These are phyloP conservation scores for Gisinianus flammeolus DNA, from an alignment of 2,888 invertebrate genomes.

Conservation along the genomic window DNA sequence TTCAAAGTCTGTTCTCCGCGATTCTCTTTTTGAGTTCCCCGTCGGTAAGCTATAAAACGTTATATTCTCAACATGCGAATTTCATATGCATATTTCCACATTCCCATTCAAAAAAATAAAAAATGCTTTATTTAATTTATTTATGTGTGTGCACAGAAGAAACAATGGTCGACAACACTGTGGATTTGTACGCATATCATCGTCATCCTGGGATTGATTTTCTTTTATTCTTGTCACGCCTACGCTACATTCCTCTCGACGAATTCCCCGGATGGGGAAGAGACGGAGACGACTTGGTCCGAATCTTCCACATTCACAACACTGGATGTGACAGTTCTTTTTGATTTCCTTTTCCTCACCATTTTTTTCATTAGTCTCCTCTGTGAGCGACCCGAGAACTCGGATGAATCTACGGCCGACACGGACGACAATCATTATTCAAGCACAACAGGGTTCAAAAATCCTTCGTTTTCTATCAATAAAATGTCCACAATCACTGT, in stretches of 20 bases:
- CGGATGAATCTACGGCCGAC: no score
- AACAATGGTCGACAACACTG: not conserved
- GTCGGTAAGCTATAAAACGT: no score
- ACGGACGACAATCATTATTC: no score
- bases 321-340: not conserved
- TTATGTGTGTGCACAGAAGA: not conserved
- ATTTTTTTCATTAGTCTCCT: not conserved
- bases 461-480: no score
- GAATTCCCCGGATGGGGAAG: no score
- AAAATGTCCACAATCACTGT: no score
- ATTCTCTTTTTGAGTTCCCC: not conserved
- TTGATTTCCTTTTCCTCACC: conserved; percentile 11
- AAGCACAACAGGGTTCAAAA: no score
- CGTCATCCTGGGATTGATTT: not conserved
- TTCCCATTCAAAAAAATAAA: no score
- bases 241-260: not conserved
- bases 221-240: not conserved
- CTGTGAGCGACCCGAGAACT: no score
- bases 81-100: no score
- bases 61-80: no score
- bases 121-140: no score
- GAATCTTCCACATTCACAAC: not conserved
- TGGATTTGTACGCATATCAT: not conserved
- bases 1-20: not conserved
- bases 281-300: not conserved